Conservation (phyloP, 2,888 invertebrate species). For the Drosophila colorata region DNA sequence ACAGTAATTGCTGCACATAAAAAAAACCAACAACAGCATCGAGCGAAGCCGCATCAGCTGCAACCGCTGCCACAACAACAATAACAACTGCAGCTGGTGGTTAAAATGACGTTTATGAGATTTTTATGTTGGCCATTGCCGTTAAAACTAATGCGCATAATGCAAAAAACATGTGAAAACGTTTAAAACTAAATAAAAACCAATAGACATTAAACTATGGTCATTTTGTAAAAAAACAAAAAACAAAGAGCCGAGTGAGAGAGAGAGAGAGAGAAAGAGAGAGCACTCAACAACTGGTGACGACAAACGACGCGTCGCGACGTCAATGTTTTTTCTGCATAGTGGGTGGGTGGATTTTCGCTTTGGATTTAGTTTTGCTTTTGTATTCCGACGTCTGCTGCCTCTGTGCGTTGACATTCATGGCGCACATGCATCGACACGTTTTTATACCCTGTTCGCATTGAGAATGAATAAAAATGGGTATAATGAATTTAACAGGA, state of each 20-base stretch:
- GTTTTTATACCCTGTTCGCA: constrained; percentile 40
- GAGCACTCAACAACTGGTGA: constrained; percentile 18
- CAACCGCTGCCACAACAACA: background rate
- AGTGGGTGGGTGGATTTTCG: background rate
- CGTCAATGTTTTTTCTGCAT: constrained; percentile 19
- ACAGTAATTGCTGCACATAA: constrained; percentile 1
- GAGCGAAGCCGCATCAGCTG: background rate
- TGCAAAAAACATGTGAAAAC: constrained; percentile 62
- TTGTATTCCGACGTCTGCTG: constrained; percentile 11
- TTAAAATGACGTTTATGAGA: constrained; percentile 46
- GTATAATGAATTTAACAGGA: background rate
- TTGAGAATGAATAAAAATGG: background rate
- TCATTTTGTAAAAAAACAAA: constrained; percentile 24
- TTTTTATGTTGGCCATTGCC: constrained; percentile 58
- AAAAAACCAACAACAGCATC: constrained; percentile 6
- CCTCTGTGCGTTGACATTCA: constrained; percentile 62
- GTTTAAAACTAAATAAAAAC: constrained; percentile 59
- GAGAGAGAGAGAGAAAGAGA: background rate
- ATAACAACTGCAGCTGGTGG: constrained; percentile 14
- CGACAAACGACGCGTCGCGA: constrained; percentile 20
- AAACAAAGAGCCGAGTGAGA: constrained; percentile 1
- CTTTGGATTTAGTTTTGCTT: constrained; percentile 21
- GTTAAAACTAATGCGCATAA: constrained; percentile 59
- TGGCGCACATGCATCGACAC: constrained; percentile 73
- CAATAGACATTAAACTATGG: constrained; percentile 34